These are phyloP conservation scores for Electrophaes corylata DNA, from an alignment of 2,888 invertebrate genomes.

Conservation along the genomic window DNA sequence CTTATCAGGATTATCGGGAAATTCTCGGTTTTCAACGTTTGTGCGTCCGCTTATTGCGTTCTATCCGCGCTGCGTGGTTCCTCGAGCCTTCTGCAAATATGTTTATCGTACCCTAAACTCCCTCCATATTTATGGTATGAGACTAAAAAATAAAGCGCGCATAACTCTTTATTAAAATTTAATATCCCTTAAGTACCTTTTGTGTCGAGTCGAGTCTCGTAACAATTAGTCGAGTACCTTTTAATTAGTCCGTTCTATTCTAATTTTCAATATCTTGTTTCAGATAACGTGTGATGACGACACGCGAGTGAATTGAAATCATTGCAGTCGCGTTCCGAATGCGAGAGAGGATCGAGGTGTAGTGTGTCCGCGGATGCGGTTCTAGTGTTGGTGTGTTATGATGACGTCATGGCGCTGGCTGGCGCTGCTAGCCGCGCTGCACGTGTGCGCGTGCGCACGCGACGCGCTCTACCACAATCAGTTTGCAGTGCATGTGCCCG, in stretches of 20 bases:
- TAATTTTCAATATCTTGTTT: conserved; percentile 45
- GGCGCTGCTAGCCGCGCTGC: conserved; percentile 61
- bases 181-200: conserved; percentile 61
- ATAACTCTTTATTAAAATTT: conserved; percentile 69
- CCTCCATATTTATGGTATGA: conserved; percentile 61
- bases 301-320: conserved; percentile 18
- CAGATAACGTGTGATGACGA: conserved; percentile 64
- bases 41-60: conserved; percentile 73
- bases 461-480: conserved; percentile 89
- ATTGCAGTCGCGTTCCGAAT: conserved; percentile 35
- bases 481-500: conserved; percentile 92
- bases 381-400: conserved; percentile 65
- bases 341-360: conserved; percentile 44
- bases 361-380: conserved; percentile 58
- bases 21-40: conserved; percentile 75
- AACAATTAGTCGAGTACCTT: conserved; percentile 57
- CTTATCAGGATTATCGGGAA: conserved; percentile 80
- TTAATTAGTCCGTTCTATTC: conserved; percentile 56
- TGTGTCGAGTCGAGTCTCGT: conserved; percentile 52
- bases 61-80: conserved; percentile 64
- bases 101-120: conserved; percentile 67
- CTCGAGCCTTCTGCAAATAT: conserved; percentile 62
- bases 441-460: conserved; percentile 52
- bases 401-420: conserved; percentile 74
- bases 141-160: conserved; percentile 58